A percentile compares a stretch with the other conserved stretches of the same genome.
Conservation (phyloP, 1,140 invertebrate species). For the Riptortus pedestris region DNA sequence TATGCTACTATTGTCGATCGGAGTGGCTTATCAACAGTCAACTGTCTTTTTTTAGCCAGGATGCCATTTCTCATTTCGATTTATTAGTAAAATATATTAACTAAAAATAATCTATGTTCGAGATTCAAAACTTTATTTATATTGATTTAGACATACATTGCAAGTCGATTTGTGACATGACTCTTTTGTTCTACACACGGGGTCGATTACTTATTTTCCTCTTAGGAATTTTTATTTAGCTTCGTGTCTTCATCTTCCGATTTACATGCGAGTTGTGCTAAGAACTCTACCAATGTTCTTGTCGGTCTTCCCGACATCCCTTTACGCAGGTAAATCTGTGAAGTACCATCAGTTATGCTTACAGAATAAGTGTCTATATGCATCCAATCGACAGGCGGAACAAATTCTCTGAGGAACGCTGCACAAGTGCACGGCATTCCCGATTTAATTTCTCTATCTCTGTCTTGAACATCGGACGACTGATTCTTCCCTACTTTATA, state of each 20-base stretch:
- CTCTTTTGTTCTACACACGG: no score
- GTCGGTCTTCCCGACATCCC: constrained; percentile 73
- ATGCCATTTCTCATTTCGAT: no score
- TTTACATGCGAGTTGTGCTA: constrained; percentile 37
- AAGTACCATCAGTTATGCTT: constrained; percentile 44
- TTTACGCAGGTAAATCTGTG: constrained; percentile 55
- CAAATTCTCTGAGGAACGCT: constrained; percentile 49
- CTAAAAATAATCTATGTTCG: no score
- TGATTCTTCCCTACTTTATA: constrained; percentile 41
- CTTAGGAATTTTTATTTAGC: no score
- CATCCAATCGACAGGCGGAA: constrained; percentile 43
- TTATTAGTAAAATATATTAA: no score
- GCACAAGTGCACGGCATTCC: constrained; percentile 47
- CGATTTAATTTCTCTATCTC: constrained; percentile 15
- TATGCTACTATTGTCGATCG: no score
- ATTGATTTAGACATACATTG: no score
- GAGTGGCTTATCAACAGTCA: no score
- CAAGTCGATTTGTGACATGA: no score
- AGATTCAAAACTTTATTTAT: no score
- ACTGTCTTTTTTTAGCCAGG: no score
- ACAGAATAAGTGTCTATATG: constrained; percentile 50
- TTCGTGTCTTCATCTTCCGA: constrained; percentile 6
- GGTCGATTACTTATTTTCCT: background rate
- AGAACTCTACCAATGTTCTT: constrained; percentile 65
- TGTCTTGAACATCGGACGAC: constrained; percentile 19